These are phyloP conservation scores for Apodemia duryi DNA, from an alignment of 2,888 invertebrate genomes.

Conservation along the genomic window DNA sequence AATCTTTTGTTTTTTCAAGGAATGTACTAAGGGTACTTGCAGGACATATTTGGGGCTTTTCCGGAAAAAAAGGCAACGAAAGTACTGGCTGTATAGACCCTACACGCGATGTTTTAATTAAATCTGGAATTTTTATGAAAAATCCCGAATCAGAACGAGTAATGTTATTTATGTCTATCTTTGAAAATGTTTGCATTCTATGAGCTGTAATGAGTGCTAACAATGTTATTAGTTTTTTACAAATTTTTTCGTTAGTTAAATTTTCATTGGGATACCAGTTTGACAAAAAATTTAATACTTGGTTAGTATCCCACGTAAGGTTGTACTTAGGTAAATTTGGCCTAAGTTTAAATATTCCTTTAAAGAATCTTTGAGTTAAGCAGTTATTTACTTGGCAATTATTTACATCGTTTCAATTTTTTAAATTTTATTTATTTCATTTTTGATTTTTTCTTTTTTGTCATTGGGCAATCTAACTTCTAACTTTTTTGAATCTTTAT, in stretches of 20 bases:
- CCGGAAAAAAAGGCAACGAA: conserved; percentile 23
- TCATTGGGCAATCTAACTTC: neutral
- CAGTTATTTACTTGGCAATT: too few relatives aligned
- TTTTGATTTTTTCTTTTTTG: neutral
- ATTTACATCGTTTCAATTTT: neutral
- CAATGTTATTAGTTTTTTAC: conserved; percentile 31
- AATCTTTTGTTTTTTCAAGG: conserved; percentile 13
- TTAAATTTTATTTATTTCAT: neutral
- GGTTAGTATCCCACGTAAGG: conserved; percentile 22
- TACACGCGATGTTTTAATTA: neutral
- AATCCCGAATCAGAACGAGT: neutral
- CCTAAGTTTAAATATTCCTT: too few relatives aligned
- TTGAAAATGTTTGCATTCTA: conserved; percentile 31
- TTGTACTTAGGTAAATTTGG: conserved; percentile 21
- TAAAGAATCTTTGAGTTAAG: too few relatives aligned
- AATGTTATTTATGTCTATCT: conserved; percentile 28
- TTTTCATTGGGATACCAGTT: conserved; percentile 25
- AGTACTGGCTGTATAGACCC: neutral
- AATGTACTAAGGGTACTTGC: conserved; percentile 20
- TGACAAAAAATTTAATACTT: conserved; percentile 22
- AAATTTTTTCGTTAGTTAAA: conserved; percentile 21
- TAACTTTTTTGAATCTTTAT: neutral
- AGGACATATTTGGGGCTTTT: conserved; percentile 26
- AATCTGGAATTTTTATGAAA: neutral
- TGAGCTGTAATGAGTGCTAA: conserved; percentile 34